Evolutionary conservation across 2,113 vertebrate species (phyloP).

Genomic region (Hiodon alosoides): DNA sequence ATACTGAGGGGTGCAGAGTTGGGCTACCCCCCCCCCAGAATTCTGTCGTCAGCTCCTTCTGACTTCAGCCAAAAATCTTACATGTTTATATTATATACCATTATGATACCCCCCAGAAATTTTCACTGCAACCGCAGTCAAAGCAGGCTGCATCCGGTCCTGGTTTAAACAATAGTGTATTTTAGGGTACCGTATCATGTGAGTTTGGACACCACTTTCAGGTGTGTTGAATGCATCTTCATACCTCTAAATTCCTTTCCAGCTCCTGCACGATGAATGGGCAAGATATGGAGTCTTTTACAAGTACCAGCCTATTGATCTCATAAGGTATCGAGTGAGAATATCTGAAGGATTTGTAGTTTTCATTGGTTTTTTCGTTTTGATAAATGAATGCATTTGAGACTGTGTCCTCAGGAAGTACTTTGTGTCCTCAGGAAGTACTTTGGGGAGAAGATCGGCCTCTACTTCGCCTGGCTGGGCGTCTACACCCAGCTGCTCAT

Average conservation of each 20-base stretch:
- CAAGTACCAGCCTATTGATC: constrained; percentile 94
- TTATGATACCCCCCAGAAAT: too few relatives aligned
- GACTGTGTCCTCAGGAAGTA: neutral
- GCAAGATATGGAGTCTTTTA: constrained; percentile 90
- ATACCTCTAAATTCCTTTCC: constrained; percentile 23
- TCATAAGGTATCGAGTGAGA: constrained; percentile 76
- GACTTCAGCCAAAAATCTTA: too few relatives aligned
- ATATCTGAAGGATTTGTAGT: neutral
- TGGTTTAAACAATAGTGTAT: neutral
- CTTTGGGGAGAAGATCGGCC: constrained; percentile 96
- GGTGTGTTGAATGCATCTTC: neutral
- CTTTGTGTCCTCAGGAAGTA: constrained; percentile 75
- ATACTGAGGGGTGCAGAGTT: too few relatives aligned
- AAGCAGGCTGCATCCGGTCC: neutral
- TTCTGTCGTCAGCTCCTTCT: too few relatives aligned
- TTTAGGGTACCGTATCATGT: neutral
- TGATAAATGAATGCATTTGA: neutral
- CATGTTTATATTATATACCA: too few relatives aligned
- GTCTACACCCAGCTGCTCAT: constrained; percentile 92
- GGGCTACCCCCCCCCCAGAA: too few relatives aligned
- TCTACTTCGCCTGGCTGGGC: constrained; percentile 97
- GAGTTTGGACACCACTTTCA: neutral
- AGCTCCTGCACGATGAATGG: constrained; percentile 92
- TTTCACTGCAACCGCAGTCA: neutral
- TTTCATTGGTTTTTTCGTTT: neutral